Conservation (phyloP, 2,797 vertebrate genomes). For the Lacerta agilis region DNA sequence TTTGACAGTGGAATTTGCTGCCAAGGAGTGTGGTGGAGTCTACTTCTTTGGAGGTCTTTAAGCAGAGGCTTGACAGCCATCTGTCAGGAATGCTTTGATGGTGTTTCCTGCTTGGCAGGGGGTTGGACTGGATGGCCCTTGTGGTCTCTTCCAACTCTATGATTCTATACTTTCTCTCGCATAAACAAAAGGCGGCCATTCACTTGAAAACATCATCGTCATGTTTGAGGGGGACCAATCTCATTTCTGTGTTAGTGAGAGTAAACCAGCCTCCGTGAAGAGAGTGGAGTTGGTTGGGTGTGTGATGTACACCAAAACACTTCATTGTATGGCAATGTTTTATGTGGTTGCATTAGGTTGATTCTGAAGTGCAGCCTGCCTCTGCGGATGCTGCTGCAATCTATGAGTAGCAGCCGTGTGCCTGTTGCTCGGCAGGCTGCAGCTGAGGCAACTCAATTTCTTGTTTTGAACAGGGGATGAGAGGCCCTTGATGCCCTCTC, state of each 20-base stretch:
- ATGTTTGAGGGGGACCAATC: too few relatives aligned
- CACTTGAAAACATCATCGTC: not conserved
- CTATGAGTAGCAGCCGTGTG: not conserved
- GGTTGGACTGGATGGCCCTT: too few relatives aligned
- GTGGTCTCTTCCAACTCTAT: too few relatives aligned
- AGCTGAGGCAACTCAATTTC: not conserved
- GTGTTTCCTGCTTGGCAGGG: too few relatives aligned
- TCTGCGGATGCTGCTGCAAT: not conserved
- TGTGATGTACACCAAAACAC: not conserved
- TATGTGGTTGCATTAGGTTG: too few relatives aligned
- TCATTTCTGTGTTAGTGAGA: not conserved
- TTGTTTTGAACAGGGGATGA: not conserved
- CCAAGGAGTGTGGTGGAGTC: too few relatives aligned
- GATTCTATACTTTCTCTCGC: not conserved
- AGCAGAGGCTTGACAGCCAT: too few relatives aligned
- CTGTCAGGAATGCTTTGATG: too few relatives aligned
- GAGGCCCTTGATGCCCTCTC: not conserved
- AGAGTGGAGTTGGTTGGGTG: not conserved
- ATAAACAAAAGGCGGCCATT: not conserved
- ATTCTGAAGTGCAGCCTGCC: not conserved
- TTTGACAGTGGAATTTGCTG: too few relatives aligned
- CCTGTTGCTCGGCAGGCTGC: not conserved
- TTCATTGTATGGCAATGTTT: too few relatives aligned
- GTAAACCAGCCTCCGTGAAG: not conserved
- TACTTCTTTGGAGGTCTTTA: too few relatives aligned